Base-by-base conservation (phyloP, 2,888 invertebrate species). In the Drosophila hamatofila region DNA sequence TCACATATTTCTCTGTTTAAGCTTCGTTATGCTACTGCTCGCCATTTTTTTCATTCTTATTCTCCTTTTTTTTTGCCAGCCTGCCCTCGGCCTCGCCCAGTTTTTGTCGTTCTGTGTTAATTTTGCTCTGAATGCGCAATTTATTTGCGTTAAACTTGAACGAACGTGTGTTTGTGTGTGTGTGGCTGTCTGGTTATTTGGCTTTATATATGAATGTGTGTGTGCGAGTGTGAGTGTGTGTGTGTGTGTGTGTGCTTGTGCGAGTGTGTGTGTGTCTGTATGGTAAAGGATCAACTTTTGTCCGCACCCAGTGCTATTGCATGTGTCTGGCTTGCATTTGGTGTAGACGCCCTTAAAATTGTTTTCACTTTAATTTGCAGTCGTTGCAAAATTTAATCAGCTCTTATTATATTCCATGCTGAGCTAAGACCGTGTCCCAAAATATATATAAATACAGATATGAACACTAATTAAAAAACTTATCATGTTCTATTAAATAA, bases 71-170 rank as follows among this genome's bases (percentile, higher is more conserved):
- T 42, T 51, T 42, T 23, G 12, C 25, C 37, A n/a, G 30, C 60
- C 62, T 54, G 33, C 42, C 52, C 41, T 51, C 55, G 58, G 37
- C 54, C 68, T 68, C 62, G 62, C 61, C 62, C 63, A 55, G 44
- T 59, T 67, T 55, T 62, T 57, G 72, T 71, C 78, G 71, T 58
- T 76, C 64, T 81, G 75, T 75, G 88, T 86, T 89, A 89, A 86
- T 86, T 89, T 90, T 64, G 56, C 72, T 79, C 80, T 89, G 89
- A 90, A 88, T 87, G 87, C 76, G 90, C 89, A 90, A 87, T 87
- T 87, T 87, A 90, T 88, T 90, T 89, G 78, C 87, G 87, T 87
- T 87, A 80, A 87, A 86, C 87, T 81, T 83, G 75, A 46, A 71
- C 65, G 71, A 64, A 41, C 60, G 67, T 48, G 46, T 65, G 16